A percentile compares a stretch with the other conserved stretches of the same genome.
Evolutionary conservation across 2,113 vertebrate species (phyloP).

Genomic region (Catharus fuscescens): DNA sequence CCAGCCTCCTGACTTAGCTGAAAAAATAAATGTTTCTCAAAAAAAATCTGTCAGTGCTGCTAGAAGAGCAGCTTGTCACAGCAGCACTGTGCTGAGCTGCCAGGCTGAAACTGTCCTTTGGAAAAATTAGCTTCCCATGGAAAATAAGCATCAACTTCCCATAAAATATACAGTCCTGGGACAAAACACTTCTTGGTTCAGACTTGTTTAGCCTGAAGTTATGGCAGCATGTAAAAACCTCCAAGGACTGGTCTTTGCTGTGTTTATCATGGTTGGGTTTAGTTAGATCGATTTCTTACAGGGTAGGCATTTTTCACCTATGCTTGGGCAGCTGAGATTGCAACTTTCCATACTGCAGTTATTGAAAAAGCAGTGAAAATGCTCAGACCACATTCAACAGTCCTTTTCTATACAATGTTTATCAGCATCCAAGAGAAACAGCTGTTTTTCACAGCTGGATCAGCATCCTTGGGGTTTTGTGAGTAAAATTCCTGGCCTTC

Average conservation of each 20-base stretch:
- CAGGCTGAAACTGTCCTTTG: slow-evolving; percentile 25
- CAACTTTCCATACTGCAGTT: not conserved
- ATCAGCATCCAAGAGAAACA: not conserved
- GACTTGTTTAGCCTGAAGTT: slow-evolving; percentile 61
- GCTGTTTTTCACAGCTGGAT: not conserved
- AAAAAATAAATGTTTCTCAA: slow-evolving; percentile 50
- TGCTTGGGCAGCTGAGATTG: not conserved
- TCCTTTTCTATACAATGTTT: not conserved
- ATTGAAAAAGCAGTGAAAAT: not conserved
- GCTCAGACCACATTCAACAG: not conserved
- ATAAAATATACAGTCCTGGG: slow-evolving; percentile 43
- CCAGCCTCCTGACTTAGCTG: slow-evolving; percentile 19
- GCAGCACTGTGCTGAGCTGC: not conserved
- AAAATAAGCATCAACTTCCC: slow-evolving; percentile 59
- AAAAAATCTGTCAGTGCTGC: not conserved
- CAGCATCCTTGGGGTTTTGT: not conserved
- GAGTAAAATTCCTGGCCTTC: not conserved
- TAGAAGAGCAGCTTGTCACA: slow-evolving; percentile 55
- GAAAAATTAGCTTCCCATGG: slow-evolving; percentile 60
- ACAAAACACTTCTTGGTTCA: slow-evolving; percentile 56
- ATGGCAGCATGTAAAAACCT: not conserved
- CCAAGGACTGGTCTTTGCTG: not conserved
- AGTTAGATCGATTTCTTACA: not conserved
- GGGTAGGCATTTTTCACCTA: not conserved
- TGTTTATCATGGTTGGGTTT: not conserved